These are phyloP conservation scores for Pelagia noctiluca DNA, from an alignment of 30 jellyfish, hydroid and myxozoan genomes.

Conservation along the genomic window DNA sequence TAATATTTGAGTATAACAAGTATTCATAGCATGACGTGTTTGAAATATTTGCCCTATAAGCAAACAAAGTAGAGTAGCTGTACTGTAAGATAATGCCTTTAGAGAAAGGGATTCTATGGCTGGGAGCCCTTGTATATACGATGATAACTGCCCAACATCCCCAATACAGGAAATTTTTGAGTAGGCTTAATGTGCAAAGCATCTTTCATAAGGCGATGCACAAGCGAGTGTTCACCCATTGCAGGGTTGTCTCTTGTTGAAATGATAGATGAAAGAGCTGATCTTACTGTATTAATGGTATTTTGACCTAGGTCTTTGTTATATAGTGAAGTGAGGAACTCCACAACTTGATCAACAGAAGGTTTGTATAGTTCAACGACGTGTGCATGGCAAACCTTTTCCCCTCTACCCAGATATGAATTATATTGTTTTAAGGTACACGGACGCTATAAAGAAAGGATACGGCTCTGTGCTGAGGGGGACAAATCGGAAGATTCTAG, in stretches of 20 bases:
- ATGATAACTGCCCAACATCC: not conserved
- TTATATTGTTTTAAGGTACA: conserved; percentile 44
- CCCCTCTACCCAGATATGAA: conserved; percentile 7
- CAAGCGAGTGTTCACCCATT: not conserved
- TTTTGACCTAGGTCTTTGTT: not conserved
- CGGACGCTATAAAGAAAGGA: conserved; percentile 43
- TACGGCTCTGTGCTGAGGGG: not conserved
- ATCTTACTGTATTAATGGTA: conserved; percentile 29
- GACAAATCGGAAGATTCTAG: conserved; percentile 1
- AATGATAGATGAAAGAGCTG: conserved; percentile 8
- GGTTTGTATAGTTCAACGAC: conserved; percentile 1
- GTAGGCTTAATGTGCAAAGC: not conserved
- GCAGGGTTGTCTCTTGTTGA: too few species aligned
- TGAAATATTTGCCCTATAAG: not conserved
- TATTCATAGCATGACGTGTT: not conserved
- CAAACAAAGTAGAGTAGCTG: not conserved
- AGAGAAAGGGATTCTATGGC: not conserved
- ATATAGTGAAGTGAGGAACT: not conserved
- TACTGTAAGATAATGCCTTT: not conserved
- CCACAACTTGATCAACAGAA: conserved; percentile 7
- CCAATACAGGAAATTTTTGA: not conserved
- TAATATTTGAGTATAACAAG: not conserved
- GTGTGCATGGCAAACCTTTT: not conserved
- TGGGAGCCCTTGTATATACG: not conserved
- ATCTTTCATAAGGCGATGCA: not conserved